Conservation (phyloP, 2,888 invertebrate species). For the Harpalus rufipes region DNA sequence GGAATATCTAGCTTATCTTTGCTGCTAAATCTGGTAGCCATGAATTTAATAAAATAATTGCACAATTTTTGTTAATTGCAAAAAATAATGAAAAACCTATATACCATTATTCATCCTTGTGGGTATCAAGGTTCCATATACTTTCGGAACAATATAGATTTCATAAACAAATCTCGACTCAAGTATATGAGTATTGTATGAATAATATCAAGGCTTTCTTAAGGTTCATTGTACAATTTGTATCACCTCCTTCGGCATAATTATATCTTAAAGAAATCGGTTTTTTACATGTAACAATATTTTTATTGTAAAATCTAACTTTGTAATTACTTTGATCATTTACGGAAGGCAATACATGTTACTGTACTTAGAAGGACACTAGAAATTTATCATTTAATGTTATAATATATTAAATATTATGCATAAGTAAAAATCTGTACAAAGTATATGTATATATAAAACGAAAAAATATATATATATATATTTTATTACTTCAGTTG, state of each 20-base stretch:
- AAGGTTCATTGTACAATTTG: slow-evolving; percentile 15
- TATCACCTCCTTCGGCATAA: not conserved
- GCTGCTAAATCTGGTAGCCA: not conserved
- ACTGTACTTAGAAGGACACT: too few relatives aligned
- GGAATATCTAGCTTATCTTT: not conserved
- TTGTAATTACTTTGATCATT: not conserved
- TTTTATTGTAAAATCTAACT: not conserved
- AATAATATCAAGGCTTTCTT: not conserved
- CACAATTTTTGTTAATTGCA: slow-evolving; percentile 14
- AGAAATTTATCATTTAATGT: too few relatives aligned
- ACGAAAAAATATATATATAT: too few relatives aligned
- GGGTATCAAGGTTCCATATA: not conserved
- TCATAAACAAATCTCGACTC: not conserved
- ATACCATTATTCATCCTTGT: not conserved
- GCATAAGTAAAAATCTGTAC: too few relatives aligned
- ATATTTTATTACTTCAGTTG: too few relatives aligned
- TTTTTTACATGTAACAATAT: not conserved
- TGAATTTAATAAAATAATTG: slow-evolving; percentile 15
- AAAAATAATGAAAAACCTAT: slow-evolving; percentile 6
- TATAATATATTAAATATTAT: too few relatives aligned
- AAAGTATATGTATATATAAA: too few relatives aligned
- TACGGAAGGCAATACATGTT: not conserved
- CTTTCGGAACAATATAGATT: slow-evolving; percentile 15
- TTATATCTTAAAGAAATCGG: not conserved
- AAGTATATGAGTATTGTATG: not conserved